Base-by-base conservation (phyloP, 1,140 invertebrate species). In the Drosophila mayri region DNA sequence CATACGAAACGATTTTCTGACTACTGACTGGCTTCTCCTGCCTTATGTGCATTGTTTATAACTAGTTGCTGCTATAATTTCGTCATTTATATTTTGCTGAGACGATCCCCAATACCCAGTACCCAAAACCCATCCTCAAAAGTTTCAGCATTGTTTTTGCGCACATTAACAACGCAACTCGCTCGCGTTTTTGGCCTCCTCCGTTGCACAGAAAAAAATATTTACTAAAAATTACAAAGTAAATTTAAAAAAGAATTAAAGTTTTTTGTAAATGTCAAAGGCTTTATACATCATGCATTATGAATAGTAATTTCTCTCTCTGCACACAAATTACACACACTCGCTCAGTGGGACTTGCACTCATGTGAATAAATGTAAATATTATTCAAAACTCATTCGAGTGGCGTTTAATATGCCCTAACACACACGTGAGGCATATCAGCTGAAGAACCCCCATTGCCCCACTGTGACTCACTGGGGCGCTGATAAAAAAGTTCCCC, bases 41-140 rank as follows among this genome's bases (percentile, higher is more conserved):
- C 78, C 57, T 76, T 87, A 74, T 86, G 76, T 76, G 76, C 84
- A 87, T 87, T 83, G 83, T 83, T 87, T 76, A 76, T 73, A 75
- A 62, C 71, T 82, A 79, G 79, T 75, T 75, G 62, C 38, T 64
- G 76, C 64, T 67, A 63, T 84, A 84, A 88, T 88, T 88, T 88
- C 85, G 70, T 82, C 71, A 87, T 87, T 86, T 86, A 76, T 85
- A 79, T 85, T 81, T 81, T 63, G 60, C 37, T 62, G 52, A 66
- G 65, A 74, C 58, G 40, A 52, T 49, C 43, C 32, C 18, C 57
- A 35, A 20, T 25, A 20, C 4, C 6, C 46, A 38, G 25, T 28
- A 37, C 38, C 47, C n/a, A 7, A 32, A 28, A 41, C 38, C 55
- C 37, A 55, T 16, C 43, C 43, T 28, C 41, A n/a, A 57, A 20